Conservation (phyloP, 2,888 invertebrate species). For the Nephrotoma appendiculata region DNA sequence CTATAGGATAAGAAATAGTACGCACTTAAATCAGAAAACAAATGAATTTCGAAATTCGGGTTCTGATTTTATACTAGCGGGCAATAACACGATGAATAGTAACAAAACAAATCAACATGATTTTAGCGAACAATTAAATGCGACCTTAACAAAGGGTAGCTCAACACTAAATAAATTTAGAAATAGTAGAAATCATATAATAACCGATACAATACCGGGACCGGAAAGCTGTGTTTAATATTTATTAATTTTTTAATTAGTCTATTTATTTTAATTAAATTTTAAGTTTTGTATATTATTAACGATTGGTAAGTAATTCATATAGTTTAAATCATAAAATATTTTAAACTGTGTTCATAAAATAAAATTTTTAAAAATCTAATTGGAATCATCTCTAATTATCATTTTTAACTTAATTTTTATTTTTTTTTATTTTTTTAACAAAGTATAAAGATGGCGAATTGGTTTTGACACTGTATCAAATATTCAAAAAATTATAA, state of each 20-base stretch:
- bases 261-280: neutral
- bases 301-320: neutral
- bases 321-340: neutral
- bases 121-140: conserved; percentile 14
- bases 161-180: conserved; percentile 33
- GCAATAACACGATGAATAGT: neutral
- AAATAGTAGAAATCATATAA: conserved; percentile 57
- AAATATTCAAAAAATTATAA: neutral
- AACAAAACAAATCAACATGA: conserved; percentile 6
- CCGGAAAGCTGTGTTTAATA: conserved; percentile 76
- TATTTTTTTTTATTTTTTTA: neutral
- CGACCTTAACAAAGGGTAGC: conserved; percentile 7
- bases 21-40: neutral
- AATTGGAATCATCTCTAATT: neutral
- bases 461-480: too few species aligned
- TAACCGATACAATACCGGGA: conserved; percentile 73
- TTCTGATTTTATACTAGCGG: conserved; percentile 6
- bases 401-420: neutral
- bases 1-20: conserved; percentile 8
- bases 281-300: neutral
- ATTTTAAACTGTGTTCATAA: neutral
- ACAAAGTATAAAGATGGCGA: neutral
- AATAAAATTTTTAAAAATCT: neutral
- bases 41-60: conserved; percentile 8
- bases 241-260: neutral